Evolutionary conservation across 2,797 vertebrate species (phyloP).

Genomic region (Podarcis lilfordi): DNA sequence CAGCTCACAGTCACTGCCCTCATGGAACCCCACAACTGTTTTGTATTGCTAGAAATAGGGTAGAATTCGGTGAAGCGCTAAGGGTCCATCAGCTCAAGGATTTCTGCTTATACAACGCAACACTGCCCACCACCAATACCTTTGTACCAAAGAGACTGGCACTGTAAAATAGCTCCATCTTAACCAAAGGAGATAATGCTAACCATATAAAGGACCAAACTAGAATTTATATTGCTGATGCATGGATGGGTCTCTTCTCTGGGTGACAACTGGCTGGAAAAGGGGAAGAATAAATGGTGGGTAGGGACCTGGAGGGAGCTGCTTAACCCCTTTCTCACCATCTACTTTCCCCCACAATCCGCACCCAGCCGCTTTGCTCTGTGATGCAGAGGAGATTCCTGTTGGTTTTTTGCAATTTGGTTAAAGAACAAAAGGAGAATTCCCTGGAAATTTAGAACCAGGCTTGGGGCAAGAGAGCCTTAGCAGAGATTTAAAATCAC

Average conservation of each 20-base stretch:
- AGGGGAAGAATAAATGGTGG: neutral
- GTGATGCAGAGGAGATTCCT: too few relatives aligned
- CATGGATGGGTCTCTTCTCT: neutral
- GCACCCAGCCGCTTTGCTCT: too few relatives aligned
- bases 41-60: conserved; percentile 21
- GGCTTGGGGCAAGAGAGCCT: too few relatives aligned
- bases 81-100: too few relatives aligned
- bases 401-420: too few relatives aligned
- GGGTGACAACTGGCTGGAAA: neutral
- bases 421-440: too few relatives aligned
- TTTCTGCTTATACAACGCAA: too few relatives aligned
- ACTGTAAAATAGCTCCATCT: neutral
- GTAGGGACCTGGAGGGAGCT: neutral
- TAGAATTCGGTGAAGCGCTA: too few relatives aligned
- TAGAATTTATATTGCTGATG: neutral
- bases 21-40: neutral
- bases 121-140: neutral
- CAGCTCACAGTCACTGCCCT: neutral
- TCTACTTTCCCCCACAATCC: too few relatives aligned
- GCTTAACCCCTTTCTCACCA: too few relatives aligned
- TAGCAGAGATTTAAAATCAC: too few relatives aligned
- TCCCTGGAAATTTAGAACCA: too few relatives aligned
- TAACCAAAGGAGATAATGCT: neutral
- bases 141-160: neutral
- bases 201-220: neutral